A percentile compares a stretch with the other conserved stretches of the same genome.
Evolutionary conservation across 2,888 invertebrate species (phyloP).

Genomic region (Agrochola litura): DNA sequence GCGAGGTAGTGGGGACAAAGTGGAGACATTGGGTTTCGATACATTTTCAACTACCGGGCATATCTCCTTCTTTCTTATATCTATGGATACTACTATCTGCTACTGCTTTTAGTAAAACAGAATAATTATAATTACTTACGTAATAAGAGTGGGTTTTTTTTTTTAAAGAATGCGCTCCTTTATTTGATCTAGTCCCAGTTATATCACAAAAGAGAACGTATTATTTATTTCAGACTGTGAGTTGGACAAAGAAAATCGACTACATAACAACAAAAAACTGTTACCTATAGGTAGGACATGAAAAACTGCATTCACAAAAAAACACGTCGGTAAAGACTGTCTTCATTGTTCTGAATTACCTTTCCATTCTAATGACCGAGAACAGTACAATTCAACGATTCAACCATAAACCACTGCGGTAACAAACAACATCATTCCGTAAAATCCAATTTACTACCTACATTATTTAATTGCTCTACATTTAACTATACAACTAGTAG

Average conservation of each 20-base stretch:
- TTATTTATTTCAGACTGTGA: background rate
- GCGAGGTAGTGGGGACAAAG: too few relatives aligned
- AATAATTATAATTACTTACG: background rate
- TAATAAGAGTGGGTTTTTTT: background rate
- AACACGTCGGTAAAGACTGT: conserved; percentile 5
- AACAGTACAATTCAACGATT: background rate
- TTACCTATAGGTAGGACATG: background rate
- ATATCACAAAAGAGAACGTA: background rate
- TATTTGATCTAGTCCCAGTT: too few relatives aligned
- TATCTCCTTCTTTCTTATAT: too few relatives aligned
- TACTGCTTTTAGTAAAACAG: background rate
- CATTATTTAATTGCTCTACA: background rate
- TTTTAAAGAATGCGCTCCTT: too few relatives aligned
- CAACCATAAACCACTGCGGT: background rate
- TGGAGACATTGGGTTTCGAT: too few relatives aligned
- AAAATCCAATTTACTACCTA: conserved; percentile 20
- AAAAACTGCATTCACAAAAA: conserved; percentile 11
- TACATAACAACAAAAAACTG: conserved; percentile 8
- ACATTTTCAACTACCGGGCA: too few relatives aligned
- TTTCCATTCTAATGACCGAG: conserved; percentile 8
- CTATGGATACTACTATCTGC: too few relatives aligned
- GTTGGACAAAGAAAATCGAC: background rate
- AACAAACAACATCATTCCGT: background rate
- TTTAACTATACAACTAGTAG: background rate
- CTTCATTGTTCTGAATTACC: background rate